These are phyloP conservation scores for Catostomus latipinnis DNA, from an alignment of 2,797 vertebrate genomes.

Conservation along the genomic window DNA sequence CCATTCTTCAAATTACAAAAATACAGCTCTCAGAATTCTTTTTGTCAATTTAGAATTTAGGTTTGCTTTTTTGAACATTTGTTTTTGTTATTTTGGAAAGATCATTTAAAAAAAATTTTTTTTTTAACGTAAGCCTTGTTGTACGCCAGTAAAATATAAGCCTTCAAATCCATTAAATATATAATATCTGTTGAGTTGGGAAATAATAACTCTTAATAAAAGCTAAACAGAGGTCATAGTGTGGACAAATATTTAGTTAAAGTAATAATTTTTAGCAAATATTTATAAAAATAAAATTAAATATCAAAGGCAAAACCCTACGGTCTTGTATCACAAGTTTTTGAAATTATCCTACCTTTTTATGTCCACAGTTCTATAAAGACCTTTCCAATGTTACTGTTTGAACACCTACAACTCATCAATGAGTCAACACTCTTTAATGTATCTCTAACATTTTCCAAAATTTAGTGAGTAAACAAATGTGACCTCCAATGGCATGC, in stretches of 20 bases:
- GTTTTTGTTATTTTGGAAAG: too few relatives aligned
- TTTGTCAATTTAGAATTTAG: slow-evolving; percentile 45
- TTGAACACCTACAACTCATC: slow-evolving; percentile 30
- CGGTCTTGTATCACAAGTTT: too few relatives aligned
- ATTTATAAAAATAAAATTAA: neutral
- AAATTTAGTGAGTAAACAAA: slow-evolving; percentile 86
- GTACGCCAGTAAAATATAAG: too few relatives aligned
- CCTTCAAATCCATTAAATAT: too few relatives aligned
- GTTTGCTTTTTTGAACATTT: slow-evolving; percentile 22
- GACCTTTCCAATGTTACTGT: neutral
- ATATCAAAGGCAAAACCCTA: neutral
- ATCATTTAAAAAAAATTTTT: too few relatives aligned
- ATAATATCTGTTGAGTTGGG: too few relatives aligned
- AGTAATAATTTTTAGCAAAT: too few relatives aligned
- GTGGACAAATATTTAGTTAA: too few relatives aligned
- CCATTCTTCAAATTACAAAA: neutral
- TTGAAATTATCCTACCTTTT: neutral
- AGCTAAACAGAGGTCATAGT: too few relatives aligned
- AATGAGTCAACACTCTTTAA: slow-evolving; percentile 72
- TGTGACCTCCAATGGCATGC: slow-evolving; percentile 77
- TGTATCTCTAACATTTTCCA: slow-evolving; percentile 78
- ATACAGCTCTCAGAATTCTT: neutral
- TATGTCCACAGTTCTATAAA: neutral
- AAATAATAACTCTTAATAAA: too few relatives aligned
- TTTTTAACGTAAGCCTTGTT: too few relatives aligned